Evolutionary conservation across 2,113 vertebrate genomes (phyloP), one percentile per base, ranked within the genome.

Genomic region (Catharus minimus): DNA sequence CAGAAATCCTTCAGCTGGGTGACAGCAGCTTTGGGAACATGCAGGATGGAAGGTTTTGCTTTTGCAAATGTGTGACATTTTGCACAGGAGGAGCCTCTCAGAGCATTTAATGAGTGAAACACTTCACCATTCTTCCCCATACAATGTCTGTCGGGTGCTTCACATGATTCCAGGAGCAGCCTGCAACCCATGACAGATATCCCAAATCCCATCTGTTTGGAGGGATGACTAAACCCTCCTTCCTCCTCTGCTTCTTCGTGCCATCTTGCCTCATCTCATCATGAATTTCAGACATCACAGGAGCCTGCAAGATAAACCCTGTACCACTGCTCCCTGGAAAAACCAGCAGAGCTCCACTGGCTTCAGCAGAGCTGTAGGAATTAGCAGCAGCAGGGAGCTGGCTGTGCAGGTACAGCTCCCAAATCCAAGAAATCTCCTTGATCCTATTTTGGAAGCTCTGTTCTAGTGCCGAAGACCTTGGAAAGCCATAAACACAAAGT

Each of bases 201-300:
- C 90, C 81, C 11, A 88, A 86, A 78, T 2, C 69, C 94, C 93
- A 95, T 95, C 90, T 95, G 88, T 75, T 68, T 10, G 46, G 68
- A 86, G 88, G 87, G 88, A 88, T 90, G 93, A 95, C 65, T 95
- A 93, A 94, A 96, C 90, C 73, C 80, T 74, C 33, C 86, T 92
- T 83, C 83, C 74, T 93, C 93, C 94, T 93, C 89, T 75, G 80
- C 64, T 64, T 39, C 58, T 90, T 71, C 38, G 33, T 90, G 81
- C 82, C 82, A 75, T 73, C 89, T 52, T 91, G 88, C 26, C 73
- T 90, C 44, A 93, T 55, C 79, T 6, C 76, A 78, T 33, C 68
- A 65, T 15, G 27, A n/a, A 82, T 55, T 83, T 49, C 78, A 84
- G 86, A 73, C 87, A 82, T 46, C 88, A 86, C 74, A 93, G 80